Percentiles rank a stretch among this genome's conserved stretches.
Evolutionary conservation across 30 jellyfish, hydroid and myxozoan genomes (phyloP).

Genomic region (Cassiopea andromeda): DNA sequence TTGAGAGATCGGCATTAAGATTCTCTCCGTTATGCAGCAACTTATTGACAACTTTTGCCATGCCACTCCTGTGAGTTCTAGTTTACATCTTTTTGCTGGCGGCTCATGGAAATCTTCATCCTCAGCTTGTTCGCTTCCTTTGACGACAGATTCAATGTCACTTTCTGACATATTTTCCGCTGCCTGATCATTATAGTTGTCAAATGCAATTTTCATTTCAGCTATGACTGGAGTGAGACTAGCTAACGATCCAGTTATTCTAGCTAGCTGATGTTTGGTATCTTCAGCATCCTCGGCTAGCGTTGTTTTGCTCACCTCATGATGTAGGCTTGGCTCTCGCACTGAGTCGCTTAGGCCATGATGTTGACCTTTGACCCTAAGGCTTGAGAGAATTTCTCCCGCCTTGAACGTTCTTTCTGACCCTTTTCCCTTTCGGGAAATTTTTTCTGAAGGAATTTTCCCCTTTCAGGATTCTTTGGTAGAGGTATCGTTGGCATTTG

Average conservation of each 20-base stretch:
- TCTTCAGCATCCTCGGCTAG: background rate
- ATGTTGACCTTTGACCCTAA: background rate
- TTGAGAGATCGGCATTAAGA: background rate
- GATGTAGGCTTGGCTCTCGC: background rate
- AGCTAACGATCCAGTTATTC: background rate
- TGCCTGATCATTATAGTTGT: background rate
- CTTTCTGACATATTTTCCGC: background rate
- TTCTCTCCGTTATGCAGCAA: background rate
- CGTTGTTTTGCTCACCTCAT: background rate
- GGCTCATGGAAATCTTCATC: background rate
- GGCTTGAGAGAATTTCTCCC: no score
- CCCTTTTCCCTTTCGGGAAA: no score
- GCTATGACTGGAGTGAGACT: background rate
- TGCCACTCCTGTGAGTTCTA: background rate
- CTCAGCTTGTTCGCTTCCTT: background rate
- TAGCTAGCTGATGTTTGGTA: background rate
- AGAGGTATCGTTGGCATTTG: no score
- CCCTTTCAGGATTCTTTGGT: no score
- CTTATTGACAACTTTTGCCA: background rate
- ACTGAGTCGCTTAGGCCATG: background rate
- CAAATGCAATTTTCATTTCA: background rate
- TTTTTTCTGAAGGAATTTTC: no score
- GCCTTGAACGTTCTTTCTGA: no score
- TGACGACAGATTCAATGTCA: background rate
- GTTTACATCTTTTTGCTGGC: background rate